Conservation (phyloP, 2,888 invertebrate species). For the Argyresthia goedartella region DNA sequence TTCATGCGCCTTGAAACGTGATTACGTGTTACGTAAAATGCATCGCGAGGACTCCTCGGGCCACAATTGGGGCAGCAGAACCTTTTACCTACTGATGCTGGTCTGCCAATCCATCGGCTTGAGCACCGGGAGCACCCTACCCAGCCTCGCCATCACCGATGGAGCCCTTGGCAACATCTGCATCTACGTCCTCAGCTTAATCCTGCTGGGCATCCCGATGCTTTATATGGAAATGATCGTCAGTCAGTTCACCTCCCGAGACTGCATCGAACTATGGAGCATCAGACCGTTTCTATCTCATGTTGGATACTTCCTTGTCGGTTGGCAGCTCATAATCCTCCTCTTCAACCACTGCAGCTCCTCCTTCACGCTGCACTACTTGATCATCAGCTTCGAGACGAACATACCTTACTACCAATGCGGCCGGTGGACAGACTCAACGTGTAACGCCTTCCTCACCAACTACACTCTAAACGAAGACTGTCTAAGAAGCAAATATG, state of each 20-base stretch:
- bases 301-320: conserved; percentile 36
- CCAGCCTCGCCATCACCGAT: conserved; percentile 23
- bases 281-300: conserved; percentile 40
- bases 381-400: conserved; percentile 48
- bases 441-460: conserved; percentile 30
- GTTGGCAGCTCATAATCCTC: conserved; percentile 32
- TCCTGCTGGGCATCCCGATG: conserved; percentile 40
- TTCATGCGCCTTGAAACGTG: too few relatives aligned
- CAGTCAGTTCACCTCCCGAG: conserved; percentile 48
- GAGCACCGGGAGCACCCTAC: conserved; percentile 14
- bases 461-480: conserved; percentile 46
- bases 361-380: conserved; percentile 43
- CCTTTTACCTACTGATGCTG: not conserved
- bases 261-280: conserved; percentile 46
- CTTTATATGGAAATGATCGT: conserved; percentile 50
- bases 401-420: conserved; percentile 44
- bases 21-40: too few relatives aligned
- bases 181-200: conserved; percentile 21
- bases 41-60: too few relatives aligned
- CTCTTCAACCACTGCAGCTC: conserved; percentile 31
- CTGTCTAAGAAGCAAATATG: conserved; percentile 20
- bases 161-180: conserved; percentile 35
- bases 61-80: not conserved
- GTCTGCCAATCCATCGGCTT: not conserved
- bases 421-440: conserved; percentile 30